Conservation (phyloP, 2,888 invertebrate species). For the Gnatocerus cornutus region DNA sequence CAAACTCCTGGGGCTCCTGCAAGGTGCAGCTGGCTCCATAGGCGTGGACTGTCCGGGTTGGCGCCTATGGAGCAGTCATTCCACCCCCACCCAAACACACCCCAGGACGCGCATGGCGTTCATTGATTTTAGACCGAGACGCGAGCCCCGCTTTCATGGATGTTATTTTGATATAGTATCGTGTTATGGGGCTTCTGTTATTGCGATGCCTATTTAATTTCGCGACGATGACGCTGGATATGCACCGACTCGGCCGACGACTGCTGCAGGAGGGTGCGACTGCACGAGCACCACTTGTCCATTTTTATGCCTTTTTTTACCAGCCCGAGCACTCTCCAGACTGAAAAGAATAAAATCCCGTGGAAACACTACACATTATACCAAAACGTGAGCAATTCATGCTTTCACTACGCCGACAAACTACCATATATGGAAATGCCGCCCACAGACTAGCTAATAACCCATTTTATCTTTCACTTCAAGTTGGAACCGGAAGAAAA, state of each 20-base stretch:
- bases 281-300: slow-evolving; percentile 23
- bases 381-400: slow-evolving; percentile 30
- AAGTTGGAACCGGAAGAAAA: slow-evolving; percentile 9
- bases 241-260: slow-evolving; percentile 18
- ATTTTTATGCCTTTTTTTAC: slow-evolving; percentile 14
- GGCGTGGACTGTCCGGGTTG: slow-evolving; percentile 72
- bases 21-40: slow-evolving; percentile 70
- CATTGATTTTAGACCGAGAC: slow-evolving; percentile 68
- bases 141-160: slow-evolving; percentile 60
- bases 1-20: slow-evolving; percentile 67
- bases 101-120: slow-evolving; percentile 68
- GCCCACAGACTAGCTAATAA: slow-evolving; percentile 16
- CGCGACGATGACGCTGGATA: slow-evolving; percentile 29
- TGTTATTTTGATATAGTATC: slow-evolving; percentile 65
- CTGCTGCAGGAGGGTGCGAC: slow-evolving; percentile 20
- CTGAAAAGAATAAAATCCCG: slow-evolving; percentile 34
- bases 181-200: slow-evolving; percentile 60
- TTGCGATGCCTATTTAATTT: slow-evolving; percentile 55
- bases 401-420: background rate
- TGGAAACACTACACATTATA: slow-evolving; percentile 33
- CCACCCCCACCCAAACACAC: slow-evolving; percentile 55
- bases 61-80: slow-evolving; percentile 62
- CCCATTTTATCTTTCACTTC: background rate
- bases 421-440: slow-evolving; percentile 16
- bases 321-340: slow-evolving; percentile 16